These are phyloP conservation scores for Vulpes ferrilata DNA, from an alignment of 2,113 vertebrate genomes.

Conservation along the genomic window DNA sequence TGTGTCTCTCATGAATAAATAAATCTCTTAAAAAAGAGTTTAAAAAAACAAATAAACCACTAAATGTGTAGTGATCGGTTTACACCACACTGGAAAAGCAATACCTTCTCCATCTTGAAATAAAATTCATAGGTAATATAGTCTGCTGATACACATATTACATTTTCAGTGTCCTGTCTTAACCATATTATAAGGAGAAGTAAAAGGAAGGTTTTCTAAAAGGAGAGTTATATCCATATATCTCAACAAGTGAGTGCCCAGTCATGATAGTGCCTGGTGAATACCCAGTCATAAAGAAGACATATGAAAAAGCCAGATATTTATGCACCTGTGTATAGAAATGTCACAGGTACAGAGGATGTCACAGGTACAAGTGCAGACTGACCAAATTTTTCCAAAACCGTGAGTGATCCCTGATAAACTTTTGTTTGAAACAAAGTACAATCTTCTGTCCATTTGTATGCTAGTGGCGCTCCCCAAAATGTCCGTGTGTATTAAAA, in stretches of 20 bases:
- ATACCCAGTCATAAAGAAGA: not conserved
- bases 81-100: not conserved
- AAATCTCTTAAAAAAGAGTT: too few relatives aligned
- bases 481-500: not conserved
- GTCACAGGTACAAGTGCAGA: not conserved
- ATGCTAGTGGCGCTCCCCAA: not conserved
- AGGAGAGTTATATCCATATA: not conserved
- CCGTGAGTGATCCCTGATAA: not conserved
- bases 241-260: not conserved
- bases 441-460: not conserved
- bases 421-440: not conserved
- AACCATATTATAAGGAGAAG: not conserved
- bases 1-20: too few relatives aligned
- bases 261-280: not conserved
- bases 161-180: not conserved
- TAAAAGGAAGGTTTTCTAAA: not conserved
- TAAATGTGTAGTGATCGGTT: not conserved
- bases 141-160: not conserved
- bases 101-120: not conserved
- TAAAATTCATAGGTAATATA: not conserved
- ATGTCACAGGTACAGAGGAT: not conserved
- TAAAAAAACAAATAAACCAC: not conserved
- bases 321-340: not conserved
- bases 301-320: not conserved
- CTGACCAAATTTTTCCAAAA: not conserved